Percentiles rank a stretch among this genome's conserved stretches.
Conservation (phyloP, 2,113 vertebrate species). For the Solenodon paradoxus region DNA sequence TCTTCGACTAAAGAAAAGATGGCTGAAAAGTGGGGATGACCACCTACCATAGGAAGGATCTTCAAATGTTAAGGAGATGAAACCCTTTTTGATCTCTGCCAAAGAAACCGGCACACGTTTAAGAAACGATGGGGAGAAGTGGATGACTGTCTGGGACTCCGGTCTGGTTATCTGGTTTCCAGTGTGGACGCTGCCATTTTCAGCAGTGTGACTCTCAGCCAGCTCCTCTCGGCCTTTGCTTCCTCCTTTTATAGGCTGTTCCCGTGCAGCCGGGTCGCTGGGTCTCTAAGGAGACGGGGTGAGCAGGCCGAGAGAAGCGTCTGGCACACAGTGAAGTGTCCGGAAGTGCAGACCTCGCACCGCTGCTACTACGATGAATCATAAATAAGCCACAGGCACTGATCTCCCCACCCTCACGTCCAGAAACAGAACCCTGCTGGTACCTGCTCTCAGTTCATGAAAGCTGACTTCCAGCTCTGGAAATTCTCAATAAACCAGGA, state of each 20-base stretch:
- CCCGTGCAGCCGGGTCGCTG: accelerated
- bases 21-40: not conserved
- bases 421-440: not conserved
- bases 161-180: not conserved
- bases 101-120: accelerated
- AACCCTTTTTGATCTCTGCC: not conserved
- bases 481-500: not conserved
- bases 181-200: not conserved
- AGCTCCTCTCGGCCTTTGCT: not conserved
- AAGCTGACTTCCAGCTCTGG: not conserved
- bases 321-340: not conserved
- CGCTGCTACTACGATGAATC: accelerated
- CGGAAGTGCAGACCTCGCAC: accelerated
- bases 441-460: not conserved
- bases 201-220: not conserved
- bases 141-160: not conserved
- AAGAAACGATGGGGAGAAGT: not conserved
- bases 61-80: not conserved
- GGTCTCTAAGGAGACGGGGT: not conserved
- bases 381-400: not conserved
- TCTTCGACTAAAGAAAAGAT: not conserved
- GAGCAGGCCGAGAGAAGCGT: not conserved
- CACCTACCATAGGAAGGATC: accelerated
- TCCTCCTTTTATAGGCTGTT: not conserved
- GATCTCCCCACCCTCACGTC: not conserved